These are phyloP conservation scores for Cairina moschata DNA, from an alignment of 2,113 vertebrate genomes.

Conservation along the genomic window DNA sequence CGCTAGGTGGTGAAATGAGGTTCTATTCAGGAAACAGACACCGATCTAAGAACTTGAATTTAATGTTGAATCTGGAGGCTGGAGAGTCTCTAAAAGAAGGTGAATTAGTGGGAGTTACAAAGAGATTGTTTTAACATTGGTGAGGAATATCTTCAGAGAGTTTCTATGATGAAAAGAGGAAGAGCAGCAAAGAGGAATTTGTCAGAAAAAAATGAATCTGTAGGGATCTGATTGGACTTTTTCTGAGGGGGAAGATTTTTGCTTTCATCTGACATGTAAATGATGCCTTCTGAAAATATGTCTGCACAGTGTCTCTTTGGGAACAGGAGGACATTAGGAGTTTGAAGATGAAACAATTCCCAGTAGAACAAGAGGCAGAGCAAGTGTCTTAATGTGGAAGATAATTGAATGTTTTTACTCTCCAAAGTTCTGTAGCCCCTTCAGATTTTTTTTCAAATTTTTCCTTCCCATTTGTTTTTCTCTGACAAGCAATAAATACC, in stretches of 20 bases:
- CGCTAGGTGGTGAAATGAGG: slow-evolving; percentile 31
- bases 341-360: not conserved
- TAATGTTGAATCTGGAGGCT: slow-evolving; percentile 1
- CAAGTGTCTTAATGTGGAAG: not conserved
- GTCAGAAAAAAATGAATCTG: not conserved
- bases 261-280: not conserved
- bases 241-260: not conserved
- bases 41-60: slow-evolving; percentile 3
- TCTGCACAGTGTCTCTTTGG: not conserved
- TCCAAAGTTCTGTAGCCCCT: not conserved
- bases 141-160: not conserved
- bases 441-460: not conserved
- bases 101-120: not conserved
- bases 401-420: not conserved
- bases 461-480: not conserved
- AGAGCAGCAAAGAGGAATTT: not conserved
- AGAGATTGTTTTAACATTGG: not conserved
- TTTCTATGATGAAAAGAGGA: not conserved
- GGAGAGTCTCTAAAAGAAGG: not conserved
- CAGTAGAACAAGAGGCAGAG: not conserved
- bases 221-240: not conserved
- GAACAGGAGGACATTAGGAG: not conserved
- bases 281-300: not conserved
- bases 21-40: slow-evolving; percentile 18
- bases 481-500: not conserved